These are phyloP conservation scores for Ictalurus furcatus DNA, from an alignment of 2,113 vertebrate species.

Conservation along the genomic window DNA sequence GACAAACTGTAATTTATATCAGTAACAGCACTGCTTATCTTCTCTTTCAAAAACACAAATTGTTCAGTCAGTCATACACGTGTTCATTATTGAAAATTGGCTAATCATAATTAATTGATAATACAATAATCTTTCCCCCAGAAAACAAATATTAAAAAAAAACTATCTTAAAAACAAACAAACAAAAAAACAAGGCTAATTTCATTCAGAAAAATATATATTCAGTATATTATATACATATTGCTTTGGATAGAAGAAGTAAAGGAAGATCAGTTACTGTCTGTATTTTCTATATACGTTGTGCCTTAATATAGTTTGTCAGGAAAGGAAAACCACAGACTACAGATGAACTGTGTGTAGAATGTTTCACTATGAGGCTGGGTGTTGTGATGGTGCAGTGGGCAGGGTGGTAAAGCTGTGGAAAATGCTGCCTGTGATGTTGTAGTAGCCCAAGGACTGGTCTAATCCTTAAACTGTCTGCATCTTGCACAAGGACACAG, in stretches of 20 bases:
- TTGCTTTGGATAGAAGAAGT: background rate
- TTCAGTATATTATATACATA: background rate
- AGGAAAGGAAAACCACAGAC: background rate
- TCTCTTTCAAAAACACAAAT: background rate
- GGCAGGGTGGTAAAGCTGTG: background rate
- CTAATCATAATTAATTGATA: background rate
- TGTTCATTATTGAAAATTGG: background rate
- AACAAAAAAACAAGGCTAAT: background rate
- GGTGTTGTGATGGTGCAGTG: background rate
- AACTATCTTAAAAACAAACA: background rate
- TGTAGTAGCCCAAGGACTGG: background rate
- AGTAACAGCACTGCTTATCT: background rate
- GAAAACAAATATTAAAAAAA: background rate
- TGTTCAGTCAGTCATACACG: background rate
- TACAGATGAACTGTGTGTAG: background rate
- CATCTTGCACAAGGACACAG: background rate
- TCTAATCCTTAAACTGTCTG: background rate
- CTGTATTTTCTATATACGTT: background rate
- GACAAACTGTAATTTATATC: background rate
- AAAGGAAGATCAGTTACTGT: background rate
- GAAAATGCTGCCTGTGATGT: background rate
- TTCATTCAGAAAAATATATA: background rate
- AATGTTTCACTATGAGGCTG: background rate
- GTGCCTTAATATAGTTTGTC: background rate
- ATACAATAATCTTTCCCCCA: background rate